phyloP scores from a whole-genome alignment of 2,888 invertebrate species.

The Lithophane socia region DNA sequence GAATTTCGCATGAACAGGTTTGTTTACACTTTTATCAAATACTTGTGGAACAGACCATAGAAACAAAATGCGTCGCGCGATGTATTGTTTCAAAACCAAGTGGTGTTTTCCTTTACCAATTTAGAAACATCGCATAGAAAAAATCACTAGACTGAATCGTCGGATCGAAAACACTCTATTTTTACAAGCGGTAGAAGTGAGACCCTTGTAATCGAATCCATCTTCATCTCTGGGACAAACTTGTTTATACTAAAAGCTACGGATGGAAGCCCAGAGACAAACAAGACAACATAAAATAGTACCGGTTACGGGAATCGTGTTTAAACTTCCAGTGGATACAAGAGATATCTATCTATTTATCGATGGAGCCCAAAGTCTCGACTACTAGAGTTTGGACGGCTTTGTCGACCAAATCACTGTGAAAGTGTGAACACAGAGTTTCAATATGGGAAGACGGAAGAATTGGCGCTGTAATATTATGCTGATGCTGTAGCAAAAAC shows the following conservation, averaged over 20 bases:
- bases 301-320: conserved; percentile 11
- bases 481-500: not conserved
- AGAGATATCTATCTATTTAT: conserved; percentile 8
- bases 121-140: not conserved
- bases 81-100: not conserved
- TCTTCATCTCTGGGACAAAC: conserved; percentile 28
- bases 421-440: not conserved
- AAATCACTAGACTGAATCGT: not conserved
- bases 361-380: conserved; percentile 4
- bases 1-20: not conserved
- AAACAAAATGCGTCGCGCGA: not conserved
- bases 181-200: conserved; percentile 7
- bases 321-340: conserved; percentile 16
- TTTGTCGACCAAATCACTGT: not conserved
- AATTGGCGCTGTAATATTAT: not conserved
- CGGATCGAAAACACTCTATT: not conserved
- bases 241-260: conserved; percentile 47
- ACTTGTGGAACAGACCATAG: not conserved
- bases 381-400: not conserved
- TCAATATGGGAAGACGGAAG: not conserved
- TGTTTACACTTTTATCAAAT: not conserved
- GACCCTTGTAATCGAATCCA: conserved; percentile 44
- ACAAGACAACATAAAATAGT: conserved; percentile 37
- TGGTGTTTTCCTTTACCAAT: not conserved
- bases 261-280: conserved; percentile 20